These are phyloP conservation scores for Hybognathus amarus DNA, from an alignment of 2,797 vertebrate genomes.

Conservation along the genomic window DNA sequence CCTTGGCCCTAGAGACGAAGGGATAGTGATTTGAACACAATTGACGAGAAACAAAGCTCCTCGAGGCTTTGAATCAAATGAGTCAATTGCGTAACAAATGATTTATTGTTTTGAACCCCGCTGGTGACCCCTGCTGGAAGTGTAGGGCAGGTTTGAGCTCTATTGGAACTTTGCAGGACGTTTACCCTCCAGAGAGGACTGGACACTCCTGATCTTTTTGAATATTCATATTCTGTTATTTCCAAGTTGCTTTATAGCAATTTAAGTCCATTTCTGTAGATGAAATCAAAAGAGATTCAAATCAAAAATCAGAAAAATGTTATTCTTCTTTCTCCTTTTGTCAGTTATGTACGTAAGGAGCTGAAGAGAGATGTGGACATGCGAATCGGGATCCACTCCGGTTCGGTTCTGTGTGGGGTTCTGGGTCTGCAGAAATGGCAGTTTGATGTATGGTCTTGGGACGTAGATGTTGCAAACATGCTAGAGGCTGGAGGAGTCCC, in stretches of 20 bases:
- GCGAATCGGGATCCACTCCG: constrained; percentile 90
- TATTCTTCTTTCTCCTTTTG: not conserved
- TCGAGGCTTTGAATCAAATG: too few species aligned
- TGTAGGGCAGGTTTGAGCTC: not conserved
- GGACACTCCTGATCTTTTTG: not conserved
- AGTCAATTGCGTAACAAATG: too few species aligned
- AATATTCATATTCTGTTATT: not conserved
- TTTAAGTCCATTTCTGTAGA: not conserved
- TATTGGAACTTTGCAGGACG: not conserved
- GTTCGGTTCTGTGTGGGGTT: constrained; percentile 89
- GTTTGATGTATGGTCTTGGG: constrained; percentile 93
- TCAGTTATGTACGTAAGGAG: constrained; percentile 86
- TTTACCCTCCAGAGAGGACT: not conserved
- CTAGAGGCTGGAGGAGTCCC: constrained; percentile 91
- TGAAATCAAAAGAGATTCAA: not conserved
- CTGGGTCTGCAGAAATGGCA: constrained; percentile 92
- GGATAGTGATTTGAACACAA: too few species aligned
- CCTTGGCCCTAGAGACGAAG: too few species aligned
- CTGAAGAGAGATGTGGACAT: constrained; percentile 90
- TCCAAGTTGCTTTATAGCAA: not conserved
- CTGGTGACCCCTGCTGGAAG: too few species aligned
- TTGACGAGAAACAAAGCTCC: too few species aligned
- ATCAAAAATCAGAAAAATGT: too few species aligned
- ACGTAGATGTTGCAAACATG: constrained; percentile 91
- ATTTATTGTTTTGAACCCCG: too few species aligned